Evolutionary conservation across 2,797 vertebrate species (phyloP).

Genomic region (Ctenopoma multispine): DNA sequence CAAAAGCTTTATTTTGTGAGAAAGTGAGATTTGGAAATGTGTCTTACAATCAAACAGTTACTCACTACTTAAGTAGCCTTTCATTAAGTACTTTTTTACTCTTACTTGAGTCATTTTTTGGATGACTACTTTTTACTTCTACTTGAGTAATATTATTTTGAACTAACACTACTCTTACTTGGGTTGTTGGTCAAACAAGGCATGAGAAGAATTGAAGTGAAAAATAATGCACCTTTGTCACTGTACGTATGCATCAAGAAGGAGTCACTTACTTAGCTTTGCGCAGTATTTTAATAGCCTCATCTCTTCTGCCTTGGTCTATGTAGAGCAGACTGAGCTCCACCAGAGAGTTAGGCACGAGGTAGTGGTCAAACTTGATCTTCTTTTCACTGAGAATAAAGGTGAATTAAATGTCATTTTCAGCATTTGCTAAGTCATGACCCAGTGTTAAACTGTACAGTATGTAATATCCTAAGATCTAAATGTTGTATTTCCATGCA

Average conservation of each 20-base stretch:
- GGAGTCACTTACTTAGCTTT: slow-evolving; percentile 87
- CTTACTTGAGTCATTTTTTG: no score
- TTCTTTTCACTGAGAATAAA: slow-evolving; percentile 84
- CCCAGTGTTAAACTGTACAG: neutral
- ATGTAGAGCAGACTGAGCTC: slow-evolving; percentile 86
- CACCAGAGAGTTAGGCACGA: slow-evolving; percentile 87
- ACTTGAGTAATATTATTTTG: no score
- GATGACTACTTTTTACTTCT: no score
- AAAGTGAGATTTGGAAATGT: no score
- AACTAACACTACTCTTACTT: no score
- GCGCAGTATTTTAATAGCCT: slow-evolving; percentile 84
- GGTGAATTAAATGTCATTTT: neutral
- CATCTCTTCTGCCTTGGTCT: slow-evolving; percentile 81
- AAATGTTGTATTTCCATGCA: neutral
- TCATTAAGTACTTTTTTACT: no score
- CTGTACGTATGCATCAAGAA: neutral
- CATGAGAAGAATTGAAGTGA: no score
- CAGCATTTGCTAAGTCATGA: neutral
- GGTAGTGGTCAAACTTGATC: slow-evolving; percentile 87
- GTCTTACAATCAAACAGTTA: no score
- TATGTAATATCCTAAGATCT: neutral
- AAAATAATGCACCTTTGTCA: no score
- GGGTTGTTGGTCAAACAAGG: no score
- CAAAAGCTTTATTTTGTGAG: no score
- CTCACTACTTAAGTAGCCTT: no score